Evolutionary conservation across 1,140 invertebrate species (phyloP), one percentile per base, ranked within the genome.

Genomic region (Orchesella cincta): DNA sequence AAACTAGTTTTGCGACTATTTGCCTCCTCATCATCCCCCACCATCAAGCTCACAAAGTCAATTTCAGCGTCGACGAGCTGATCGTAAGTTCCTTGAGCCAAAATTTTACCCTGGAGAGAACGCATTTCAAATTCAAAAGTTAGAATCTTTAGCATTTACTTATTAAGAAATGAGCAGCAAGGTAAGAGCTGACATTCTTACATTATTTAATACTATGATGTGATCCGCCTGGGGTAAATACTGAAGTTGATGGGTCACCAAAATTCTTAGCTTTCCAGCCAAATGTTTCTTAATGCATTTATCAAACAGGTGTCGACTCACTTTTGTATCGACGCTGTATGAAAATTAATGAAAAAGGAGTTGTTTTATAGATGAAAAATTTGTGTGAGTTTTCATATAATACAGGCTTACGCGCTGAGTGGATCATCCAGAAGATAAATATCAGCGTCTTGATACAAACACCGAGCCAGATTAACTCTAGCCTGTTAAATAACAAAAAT

Each of bases 161-260:
- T n/a, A n/a, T n/a, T n/a, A n/a, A n/a, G n/a, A n/a, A n/a, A n/a
- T n/a, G n/a, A n/a, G n/a, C n/a, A n/a, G n/a, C n/a, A n/a, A n/a
- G n/a, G n/a, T n/a, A n/a, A n/a, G n/a, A n/a, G n/a, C n/a, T n/a
- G n/a, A n/a, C n/a, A n/a, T n/a, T n/a, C n/a, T n/a, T n/a, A n/a
- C 79, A 83, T 93, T 89, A 83, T 92, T 90, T 78, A 95, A 84
- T 1, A 93, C 89, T 52, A 94, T 84, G 81, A 96, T 93, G 81
- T 90, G 88, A 84, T 93, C 90, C 0, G 91, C 92, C 23, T 89
- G 88, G 82, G 90, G 89, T 28, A 95, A 87, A 84, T 92, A 93
- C 83, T 95, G 93, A 5, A 95, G 85, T 82, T 95, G 93, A 86
- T 96, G 93, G 0, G 94, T 96, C 26, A 94, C 92, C 2, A 96